Percentiles rank a stretch among this genome's conserved stretches.
These are phyloP conservation scores for Argentina silus DNA, from an alignment of 2,797 vertebrate species.

Conservation along the genomic window DNA sequence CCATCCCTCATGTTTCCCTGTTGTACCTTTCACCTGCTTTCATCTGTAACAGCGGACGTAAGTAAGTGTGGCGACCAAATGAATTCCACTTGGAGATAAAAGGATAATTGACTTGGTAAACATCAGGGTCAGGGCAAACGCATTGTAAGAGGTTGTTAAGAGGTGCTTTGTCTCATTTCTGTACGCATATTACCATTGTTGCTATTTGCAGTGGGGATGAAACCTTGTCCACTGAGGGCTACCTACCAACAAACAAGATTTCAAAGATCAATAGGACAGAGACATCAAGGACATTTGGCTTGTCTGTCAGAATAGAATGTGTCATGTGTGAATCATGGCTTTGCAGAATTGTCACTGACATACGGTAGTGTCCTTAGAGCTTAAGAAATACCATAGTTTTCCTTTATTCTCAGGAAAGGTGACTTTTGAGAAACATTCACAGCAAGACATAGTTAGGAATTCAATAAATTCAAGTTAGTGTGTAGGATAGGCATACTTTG, in stretches of 20 bases:
- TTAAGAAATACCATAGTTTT: neutral
- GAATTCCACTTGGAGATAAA: constrained; percentile 74
- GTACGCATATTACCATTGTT: constrained; percentile 65
- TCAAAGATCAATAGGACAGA: constrained; percentile 60
- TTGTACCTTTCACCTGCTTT: constrained; percentile 78
- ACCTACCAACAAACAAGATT: constrained; percentile 57
- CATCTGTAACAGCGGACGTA: constrained; percentile 77
- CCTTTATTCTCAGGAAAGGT: neutral
- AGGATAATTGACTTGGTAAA: constrained; percentile 84
- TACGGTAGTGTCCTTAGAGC: neutral
- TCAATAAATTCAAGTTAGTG: no score
- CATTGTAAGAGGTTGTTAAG: constrained; percentile 69
- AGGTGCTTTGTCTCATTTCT: constrained; percentile 69
- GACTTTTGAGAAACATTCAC: constrained; percentile 2
- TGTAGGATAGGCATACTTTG: no score
- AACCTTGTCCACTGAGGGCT: constrained; percentile 67
- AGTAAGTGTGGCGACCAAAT: constrained; percentile 67
- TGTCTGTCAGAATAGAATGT: neutral
- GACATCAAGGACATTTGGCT: constrained; percentile 46
- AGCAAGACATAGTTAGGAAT: no score
- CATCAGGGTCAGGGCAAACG: constrained; percentile 74
- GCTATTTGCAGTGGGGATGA: constrained; percentile 59
- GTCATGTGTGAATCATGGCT: neutral
- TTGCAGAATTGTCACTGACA: no score
- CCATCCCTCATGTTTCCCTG: constrained; percentile 61